Evolutionary conservation across 30 jellyfish, hydroid and myxozoan species (phyloP), one percentile per base, ranked within the genome.

Genomic region (Cassiopea xamachana): DNA sequence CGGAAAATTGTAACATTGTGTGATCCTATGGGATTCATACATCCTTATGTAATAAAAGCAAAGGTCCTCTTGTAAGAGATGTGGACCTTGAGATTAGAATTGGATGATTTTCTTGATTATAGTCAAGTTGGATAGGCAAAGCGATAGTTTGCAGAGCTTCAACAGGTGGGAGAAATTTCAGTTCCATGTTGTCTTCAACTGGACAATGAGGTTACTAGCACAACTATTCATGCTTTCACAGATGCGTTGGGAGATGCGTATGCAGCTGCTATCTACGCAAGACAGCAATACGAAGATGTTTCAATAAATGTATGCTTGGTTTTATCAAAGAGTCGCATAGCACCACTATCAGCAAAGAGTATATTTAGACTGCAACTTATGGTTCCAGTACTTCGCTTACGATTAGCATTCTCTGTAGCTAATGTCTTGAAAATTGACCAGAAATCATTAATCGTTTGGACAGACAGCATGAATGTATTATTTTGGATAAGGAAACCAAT

Each of bases 11-110:
- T 90, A 46, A 76, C 84, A 44, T 13, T 87, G 43, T 87, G 58
- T 45, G 94, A 87, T 51, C 94, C 89, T 12, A 18, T 87, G 39
- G 94, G 90, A 48, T 87, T 87, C 50, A 27, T 75, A 64, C 9
- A 48, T 8, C 83, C 94, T 1, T 87, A 15, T 48, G 14, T 87
- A 46, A 46, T 75, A 39, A 55, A 83, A 59, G 94, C 75, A 19
- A 75, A 49, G 83, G 10, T 76, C 13, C 39, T 87, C 13, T 1
- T 75, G 71, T 84, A 75, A 51, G 90, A 75, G 51, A 73, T 76
- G 43, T 75, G 94, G 89, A 7, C 27, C 47, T 5, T 19, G 48
- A 75, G 89, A 6, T 69, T 67, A 3, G 74, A 55, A 55, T 55
- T 6, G 64, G 64, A 55, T 55, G 64, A 19, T 55, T 10, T 55